Percentiles rank a stretch among this genome's conserved stretches.
Conservation (phyloP, 2,888 invertebrate species). For the Polyommatus iphigenia region DNA sequence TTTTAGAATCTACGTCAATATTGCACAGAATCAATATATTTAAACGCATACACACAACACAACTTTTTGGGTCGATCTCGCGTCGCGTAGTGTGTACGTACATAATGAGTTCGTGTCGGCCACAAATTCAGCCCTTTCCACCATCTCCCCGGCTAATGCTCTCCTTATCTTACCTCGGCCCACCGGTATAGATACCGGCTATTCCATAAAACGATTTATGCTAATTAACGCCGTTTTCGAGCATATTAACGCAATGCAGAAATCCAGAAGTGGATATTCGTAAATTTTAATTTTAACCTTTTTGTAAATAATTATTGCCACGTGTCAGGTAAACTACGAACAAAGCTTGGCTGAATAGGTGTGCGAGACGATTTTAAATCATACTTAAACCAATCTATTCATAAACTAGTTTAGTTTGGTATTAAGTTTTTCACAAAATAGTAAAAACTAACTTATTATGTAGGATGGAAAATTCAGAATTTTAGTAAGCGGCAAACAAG, state of each 20-base stretch:
- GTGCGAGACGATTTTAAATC: too few species aligned
- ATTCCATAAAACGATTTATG: conserved; percentile 40
- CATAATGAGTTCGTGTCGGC: conserved; percentile 65
- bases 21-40: too few species aligned
- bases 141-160: conserved; percentile 55
- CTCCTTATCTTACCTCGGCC: conserved; percentile 47
- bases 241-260: conserved; percentile 13
- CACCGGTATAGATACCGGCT: conserved; percentile 41
- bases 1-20: too few species aligned
- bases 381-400: too few species aligned
- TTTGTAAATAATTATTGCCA: too few species aligned
- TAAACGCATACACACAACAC: neutral
- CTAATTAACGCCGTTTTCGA: conserved; percentile 38
- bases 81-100: neutral
- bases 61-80: neutral
- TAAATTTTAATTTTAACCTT: too few species aligned
- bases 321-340: too few species aligned
- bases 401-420: too few species aligned
- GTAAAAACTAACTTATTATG: neutral
- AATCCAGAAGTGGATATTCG: neutral
- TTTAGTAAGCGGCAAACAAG: neutral
- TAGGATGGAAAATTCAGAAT: neutral
- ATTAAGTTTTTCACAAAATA: too few species aligned
- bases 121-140: conserved; percentile 70
- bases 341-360: too few species aligned